phyloP scores from a whole-genome alignment of 2,113 vertebrate genomes.

The Eleginops maclovinus region DNA sequence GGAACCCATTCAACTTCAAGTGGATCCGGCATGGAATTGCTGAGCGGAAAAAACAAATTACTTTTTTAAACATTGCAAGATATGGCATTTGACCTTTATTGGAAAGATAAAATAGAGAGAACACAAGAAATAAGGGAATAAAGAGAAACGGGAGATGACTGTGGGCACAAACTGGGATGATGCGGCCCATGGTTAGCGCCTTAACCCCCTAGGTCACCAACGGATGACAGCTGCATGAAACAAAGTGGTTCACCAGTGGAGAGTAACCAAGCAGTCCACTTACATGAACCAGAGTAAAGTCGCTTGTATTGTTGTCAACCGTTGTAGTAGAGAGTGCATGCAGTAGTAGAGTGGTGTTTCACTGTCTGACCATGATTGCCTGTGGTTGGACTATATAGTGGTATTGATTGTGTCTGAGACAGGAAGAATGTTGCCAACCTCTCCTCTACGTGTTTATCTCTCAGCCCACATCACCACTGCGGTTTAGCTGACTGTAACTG shows the following conservation, averaged over 20 bases:
- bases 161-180: not conserved
- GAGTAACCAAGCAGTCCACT: not conserved
- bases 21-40: no score
- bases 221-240: not conserved
- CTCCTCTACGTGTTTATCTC: slow-evolving; percentile 66
- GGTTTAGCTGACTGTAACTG: slow-evolving; percentile 53
- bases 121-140: not conserved
- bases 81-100: not conserved
- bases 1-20: no score
- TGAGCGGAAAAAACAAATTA: no score
- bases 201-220: not conserved
- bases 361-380: slow-evolving; percentile 65
- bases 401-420: slow-evolving; percentile 72
- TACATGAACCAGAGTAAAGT: slow-evolving; percentile 6
- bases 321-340: slow-evolving; percentile 25
- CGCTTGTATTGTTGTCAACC: slow-evolving; percentile 10
- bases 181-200: not conserved
- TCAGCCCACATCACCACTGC: slow-evolving; percentile 63
- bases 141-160: not conserved
- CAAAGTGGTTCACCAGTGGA: not conserved
- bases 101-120: not conserved
- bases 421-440: slow-evolving; percentile 66
- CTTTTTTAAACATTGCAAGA: no score
- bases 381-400: slow-evolving; percentile 54
- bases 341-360: slow-evolving; percentile 24